A percentile compares a stretch with the other conserved stretches of the same genome.
Conservation (phyloP, 2,888 invertebrate genomes). For the Empis livida region DNA sequence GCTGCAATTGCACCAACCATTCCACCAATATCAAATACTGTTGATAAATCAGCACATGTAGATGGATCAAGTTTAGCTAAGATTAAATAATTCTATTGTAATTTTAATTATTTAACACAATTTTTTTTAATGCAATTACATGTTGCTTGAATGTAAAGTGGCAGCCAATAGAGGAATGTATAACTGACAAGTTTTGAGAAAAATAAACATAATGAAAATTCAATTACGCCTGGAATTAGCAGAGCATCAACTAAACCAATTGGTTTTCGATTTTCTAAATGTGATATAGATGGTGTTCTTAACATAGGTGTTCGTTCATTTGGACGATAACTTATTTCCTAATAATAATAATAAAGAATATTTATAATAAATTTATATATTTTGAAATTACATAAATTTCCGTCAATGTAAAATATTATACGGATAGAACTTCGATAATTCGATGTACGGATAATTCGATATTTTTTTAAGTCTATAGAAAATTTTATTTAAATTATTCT, state of each 20-base stretch:
- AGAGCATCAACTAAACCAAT: slow-evolving; percentile 44
- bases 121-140: slow-evolving; percentile 44
- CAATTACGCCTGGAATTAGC: slow-evolving; percentile 81
- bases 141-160: slow-evolving; percentile 71
- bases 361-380: too few relatives aligned
- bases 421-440: too few relatives aligned
- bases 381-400: too few relatives aligned
- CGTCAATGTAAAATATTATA: too few relatives aligned
- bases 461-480: too few relatives aligned
- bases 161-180: slow-evolving; percentile 94
- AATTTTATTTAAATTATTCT: too few relatives aligned
- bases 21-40: slow-evolving; percentile 81
- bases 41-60: slow-evolving; percentile 63
- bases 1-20: slow-evolving; percentile 80
- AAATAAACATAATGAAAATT: slow-evolving; percentile 85
- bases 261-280: slow-evolving; percentile 16
- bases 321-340: slow-evolving; percentile 32
- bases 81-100: slow-evolving; percentile 9
- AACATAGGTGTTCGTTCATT: slow-evolving; percentile 34
- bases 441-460: too few relatives aligned
- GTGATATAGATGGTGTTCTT: slow-evolving; percentile 10
- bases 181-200: slow-evolving; percentile 95
- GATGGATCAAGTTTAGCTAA: slow-evolving; percentile 53
- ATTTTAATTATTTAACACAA: neutral
- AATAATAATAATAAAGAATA: neutral